Evolutionary conservation across 2,797 vertebrate genomes (phyloP).

Genomic region (Acestrorhynchus altus): DNA sequence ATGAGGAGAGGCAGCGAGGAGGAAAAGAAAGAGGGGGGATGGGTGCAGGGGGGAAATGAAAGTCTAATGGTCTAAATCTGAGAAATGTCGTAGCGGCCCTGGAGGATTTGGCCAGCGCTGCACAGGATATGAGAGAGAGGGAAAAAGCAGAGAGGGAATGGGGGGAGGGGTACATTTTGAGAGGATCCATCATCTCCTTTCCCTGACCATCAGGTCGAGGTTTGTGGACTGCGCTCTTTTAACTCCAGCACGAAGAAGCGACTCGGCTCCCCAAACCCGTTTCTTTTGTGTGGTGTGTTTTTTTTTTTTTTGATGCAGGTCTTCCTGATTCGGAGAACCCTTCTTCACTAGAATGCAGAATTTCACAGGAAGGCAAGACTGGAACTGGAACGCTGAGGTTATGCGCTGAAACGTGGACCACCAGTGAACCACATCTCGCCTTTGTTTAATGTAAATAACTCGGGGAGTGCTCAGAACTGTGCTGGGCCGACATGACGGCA

Average conservation of each 20-base stretch:
- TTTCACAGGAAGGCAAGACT: not conserved
- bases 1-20: conserved; percentile 69
- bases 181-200: not conserved
- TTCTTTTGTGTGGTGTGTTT: not conserved
- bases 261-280: not conserved
- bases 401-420: not conserved
- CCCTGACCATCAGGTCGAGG: conserved; percentile 27
- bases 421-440: not conserved
- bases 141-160: not conserved
- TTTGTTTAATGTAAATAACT: not conserved
- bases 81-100: conserved; percentile 63
- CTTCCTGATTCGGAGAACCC: not conserved
- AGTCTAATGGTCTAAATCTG: conserved; percentile 70
- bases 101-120: conserved; percentile 58
- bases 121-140: conserved; percentile 34
- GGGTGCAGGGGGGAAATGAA: conserved; percentile 59
- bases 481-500: not conserved
- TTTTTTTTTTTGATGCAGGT: not conserved
- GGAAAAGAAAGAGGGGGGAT: conserved; percentile 41
- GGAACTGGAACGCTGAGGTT: not conserved
- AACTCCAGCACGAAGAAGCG: not conserved
- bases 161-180: conserved; percentile 4
- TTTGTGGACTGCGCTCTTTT: conserved; percentile 26
- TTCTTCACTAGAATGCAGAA: not conserved
- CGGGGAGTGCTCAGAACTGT: not conserved